Percentiles rank a stretch among this genome's conserved stretches.
These are phyloP conservation scores for Melitaea athalia DNA, from an alignment of 2,888 invertebrate species.

Conservation along the genomic window DNA sequence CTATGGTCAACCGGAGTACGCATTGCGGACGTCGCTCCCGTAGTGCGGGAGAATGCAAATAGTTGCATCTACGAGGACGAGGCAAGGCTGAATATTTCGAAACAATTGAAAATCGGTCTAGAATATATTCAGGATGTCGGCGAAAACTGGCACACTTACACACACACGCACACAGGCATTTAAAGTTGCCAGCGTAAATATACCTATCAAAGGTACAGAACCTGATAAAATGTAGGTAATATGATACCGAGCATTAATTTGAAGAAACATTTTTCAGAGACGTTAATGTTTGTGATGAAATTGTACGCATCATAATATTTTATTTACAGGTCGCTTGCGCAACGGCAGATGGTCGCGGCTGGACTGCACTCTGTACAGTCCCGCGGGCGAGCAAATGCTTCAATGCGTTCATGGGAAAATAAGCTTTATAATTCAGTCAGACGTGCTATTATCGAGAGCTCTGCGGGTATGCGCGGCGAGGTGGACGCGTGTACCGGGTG, in stretches of 20 bases:
- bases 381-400: background rate
- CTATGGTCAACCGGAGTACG: slow-evolving; percentile 24
- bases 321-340: slow-evolving; percentile 22
- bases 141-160: background rate
- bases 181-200: background rate
- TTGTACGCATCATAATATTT: slow-evolving; percentile 26
- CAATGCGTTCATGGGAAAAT: background rate
- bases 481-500: slow-evolving; percentile 5
- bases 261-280: slow-evolving; percentile 25
- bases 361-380: slow-evolving; percentile 14
- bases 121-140: background rate
- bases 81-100: slow-evolving; percentile 5
- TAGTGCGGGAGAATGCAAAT: slow-evolving; percentile 31
- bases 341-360: slow-evolving; percentile 25
- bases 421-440: background rate
- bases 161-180: background rate
- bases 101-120: background rate
- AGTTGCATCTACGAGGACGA: slow-evolving; percentile 1
- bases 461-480: background rate
- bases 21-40: slow-evolving; percentile 35
- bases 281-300: slow-evolving; percentile 27
- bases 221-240: slow-evolving; percentile 9
- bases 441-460: background rate
- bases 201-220: background rate
- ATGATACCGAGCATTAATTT: slow-evolving; percentile 18